Evolutionary conservation across 2,888 invertebrate species (phyloP).

Genomic region (Xanthorhoe designata): DNA sequence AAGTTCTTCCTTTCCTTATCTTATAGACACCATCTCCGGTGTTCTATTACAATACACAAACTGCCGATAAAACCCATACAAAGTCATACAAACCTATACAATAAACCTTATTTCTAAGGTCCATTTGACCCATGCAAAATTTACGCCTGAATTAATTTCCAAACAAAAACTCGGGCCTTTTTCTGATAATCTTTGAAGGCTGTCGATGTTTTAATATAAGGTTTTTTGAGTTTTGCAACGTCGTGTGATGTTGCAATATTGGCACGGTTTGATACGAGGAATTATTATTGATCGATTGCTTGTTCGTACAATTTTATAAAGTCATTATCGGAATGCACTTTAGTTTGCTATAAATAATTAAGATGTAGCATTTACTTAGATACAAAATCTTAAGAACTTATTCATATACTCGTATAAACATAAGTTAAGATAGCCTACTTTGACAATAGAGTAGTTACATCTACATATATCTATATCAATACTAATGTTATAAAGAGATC

Average conservation of each 20-base stretch:
- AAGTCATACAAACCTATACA: conserved; percentile 36
- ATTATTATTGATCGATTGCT: conserved; percentile 27
- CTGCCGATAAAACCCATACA: conserved; percentile 45
- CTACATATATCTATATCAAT: too few relatives aligned
- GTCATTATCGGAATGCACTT: conserved; percentile 19
- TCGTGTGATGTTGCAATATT: conserved; percentile 35
- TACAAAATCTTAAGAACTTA: too few relatives aligned
- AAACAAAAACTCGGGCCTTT: conserved; percentile 32
- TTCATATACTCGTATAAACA: neutral
- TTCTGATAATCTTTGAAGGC: conserved; percentile 32
- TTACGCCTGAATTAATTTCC: conserved; percentile 48
- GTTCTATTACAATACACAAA: conserved; percentile 44
- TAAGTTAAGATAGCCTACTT: too few relatives aligned
- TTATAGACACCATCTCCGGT: conserved; percentile 47
- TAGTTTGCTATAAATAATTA: conserved; percentile 11
- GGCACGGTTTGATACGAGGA: conserved; percentile 20
- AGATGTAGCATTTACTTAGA: neutral
- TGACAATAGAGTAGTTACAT: too few relatives aligned
- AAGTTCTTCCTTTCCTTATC: conserved; percentile 50
- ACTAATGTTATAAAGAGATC: too few relatives aligned
- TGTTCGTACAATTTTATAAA: conserved; percentile 10
- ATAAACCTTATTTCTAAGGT: conserved; percentile 38
- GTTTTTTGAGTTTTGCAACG: conserved; percentile 31
- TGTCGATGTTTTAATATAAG: conserved; percentile 43
- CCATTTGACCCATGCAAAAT: conserved; percentile 46